These are phyloP conservation scores for Muraenolepis orangiensis DNA, from an alignment of 2,797 vertebrate species.

Conservation along the genomic window DNA sequence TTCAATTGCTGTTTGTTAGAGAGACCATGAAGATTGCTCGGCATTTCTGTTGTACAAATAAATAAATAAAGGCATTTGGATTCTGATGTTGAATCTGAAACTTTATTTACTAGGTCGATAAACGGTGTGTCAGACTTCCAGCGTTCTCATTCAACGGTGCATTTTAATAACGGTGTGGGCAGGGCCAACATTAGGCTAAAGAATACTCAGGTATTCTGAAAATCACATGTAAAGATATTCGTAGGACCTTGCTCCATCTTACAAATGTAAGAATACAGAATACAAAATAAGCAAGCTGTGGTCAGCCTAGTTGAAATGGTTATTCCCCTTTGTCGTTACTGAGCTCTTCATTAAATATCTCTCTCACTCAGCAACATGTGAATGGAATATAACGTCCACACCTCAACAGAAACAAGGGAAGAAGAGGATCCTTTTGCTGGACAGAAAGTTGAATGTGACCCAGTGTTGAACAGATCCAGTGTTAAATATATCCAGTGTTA, in stretches of 20 bases:
- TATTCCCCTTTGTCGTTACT: neutral
- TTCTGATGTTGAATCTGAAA: too few species aligned
- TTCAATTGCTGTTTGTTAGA: too few species aligned
- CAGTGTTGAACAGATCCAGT: too few species aligned
- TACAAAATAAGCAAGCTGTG: neutral
- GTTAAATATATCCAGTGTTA: too few species aligned
- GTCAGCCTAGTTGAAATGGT: neutral
- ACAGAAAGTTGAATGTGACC: neutral
- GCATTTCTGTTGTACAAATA: too few species aligned
- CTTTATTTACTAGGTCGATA: neutral
- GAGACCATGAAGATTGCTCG: too few species aligned
- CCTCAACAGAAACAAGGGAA: neutral
- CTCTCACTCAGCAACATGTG: neutral
- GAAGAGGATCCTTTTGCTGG: neutral
- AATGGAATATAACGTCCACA: neutral
- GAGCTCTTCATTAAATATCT: neutral
- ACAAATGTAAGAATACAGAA: neutral
- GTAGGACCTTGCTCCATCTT: neutral
- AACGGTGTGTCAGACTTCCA: neutral
- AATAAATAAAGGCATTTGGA: too few species aligned
- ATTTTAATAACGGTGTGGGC: neutral
- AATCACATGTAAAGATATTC: neutral
- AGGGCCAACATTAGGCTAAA: neutral
- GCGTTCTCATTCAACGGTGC: neutral
- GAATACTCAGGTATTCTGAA: too few species aligned